Evolutionary conservation across 2,888 invertebrate genomes (phyloP), one percentile per base, ranked within the genome.

Genomic region (Ophion slaviceki): DNA sequence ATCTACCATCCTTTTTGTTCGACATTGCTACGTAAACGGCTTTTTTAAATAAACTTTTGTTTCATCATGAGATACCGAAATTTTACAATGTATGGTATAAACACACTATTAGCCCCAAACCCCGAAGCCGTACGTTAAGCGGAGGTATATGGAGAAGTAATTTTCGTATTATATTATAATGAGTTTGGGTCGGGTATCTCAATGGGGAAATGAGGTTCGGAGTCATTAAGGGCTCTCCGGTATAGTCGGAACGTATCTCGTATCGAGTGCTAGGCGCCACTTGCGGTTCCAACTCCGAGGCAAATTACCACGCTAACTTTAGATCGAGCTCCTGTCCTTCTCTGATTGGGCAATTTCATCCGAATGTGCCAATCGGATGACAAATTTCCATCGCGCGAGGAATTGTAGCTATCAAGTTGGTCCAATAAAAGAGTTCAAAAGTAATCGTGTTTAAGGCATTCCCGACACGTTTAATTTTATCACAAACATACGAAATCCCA

Each of bases 181-280:
- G 71, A 57, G 71, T 53, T 61, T 61, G 36, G 53, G 36, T 36
- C 36, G 72, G 59, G 53, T 40, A 61, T 68, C 68, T 68, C 40
- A n/a, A 59, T 17, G 72, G 40, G 72, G 59, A 28, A 72, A 72
- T 59, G 72, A 72, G 72, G 59, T 57, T 72, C 72, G 3, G 59
- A 72, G 72, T 72, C 36, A 61, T 72, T n/a, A 40, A 72, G 20
- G 59, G 59, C 32, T 28, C 57, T 59, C 57, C 36, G 71, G 32
- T 40, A 40, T 57, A 71, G 53, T 59, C 57, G 11, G 32, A 53
- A 32, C 28, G 28, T 11, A 57, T n/a, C 28, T 32, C 57, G 57
- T 28, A 57, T 59, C 32, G 71, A 57, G 57, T 57, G 53, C 57
- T 24, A 59, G 57, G 57, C 11, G 45, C 20, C 45, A 20, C 45